Evolutionary conservation across 1,140 invertebrate species (phyloP).

Genomic region (Agraylea sexmaculata): DNA sequence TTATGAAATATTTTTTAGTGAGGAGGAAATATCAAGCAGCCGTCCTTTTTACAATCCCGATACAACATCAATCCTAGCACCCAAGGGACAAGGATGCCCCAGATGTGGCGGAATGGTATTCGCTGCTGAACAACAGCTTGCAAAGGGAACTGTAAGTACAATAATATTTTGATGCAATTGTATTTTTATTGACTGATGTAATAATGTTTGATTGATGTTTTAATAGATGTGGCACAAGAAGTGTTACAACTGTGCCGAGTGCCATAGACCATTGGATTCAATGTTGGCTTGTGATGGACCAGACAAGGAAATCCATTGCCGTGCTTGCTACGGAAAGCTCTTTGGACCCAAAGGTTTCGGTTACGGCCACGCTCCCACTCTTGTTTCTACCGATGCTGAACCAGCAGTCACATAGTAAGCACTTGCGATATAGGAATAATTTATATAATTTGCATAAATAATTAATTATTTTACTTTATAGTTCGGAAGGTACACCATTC

Average conservation of each 20-base stretch:
- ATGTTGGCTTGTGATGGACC: conserved; percentile 81
- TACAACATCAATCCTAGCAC: conserved; percentile 78
- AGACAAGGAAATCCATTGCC: conserved; percentile 79
- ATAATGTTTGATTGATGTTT: conserved; percentile 4
- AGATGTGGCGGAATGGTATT: conserved; percentile 88
- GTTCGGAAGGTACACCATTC: conserved; percentile 43
- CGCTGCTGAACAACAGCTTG: conserved; percentile 86
- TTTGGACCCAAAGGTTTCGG: conserved; percentile 87
- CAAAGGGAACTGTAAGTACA: conserved; percentile 68
- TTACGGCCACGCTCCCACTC: conserved; percentile 73
- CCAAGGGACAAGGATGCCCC: conserved; percentile 78
- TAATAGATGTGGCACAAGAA: conserved; percentile 84
- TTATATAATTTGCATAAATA: conserved; percentile 3
- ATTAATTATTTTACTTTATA: conserved; percentile 17
- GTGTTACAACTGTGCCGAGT: conserved; percentile 86
- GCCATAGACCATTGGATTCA: conserved; percentile 88
- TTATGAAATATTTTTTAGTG: conserved; percentile 37
- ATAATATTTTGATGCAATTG: neutral
- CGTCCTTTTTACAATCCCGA: conserved; percentile 73
- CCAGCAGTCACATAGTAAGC: conserved; percentile 58
- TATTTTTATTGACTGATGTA: conserved; percentile 6
- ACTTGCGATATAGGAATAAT: conserved; percentile 4
- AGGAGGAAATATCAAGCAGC: conserved; percentile 64
- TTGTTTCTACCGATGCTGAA: conserved; percentile 64
- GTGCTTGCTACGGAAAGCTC: conserved; percentile 76